Conservation (phyloP, 2,113 vertebrate species). For the Ceyx melanurus region DNA sequence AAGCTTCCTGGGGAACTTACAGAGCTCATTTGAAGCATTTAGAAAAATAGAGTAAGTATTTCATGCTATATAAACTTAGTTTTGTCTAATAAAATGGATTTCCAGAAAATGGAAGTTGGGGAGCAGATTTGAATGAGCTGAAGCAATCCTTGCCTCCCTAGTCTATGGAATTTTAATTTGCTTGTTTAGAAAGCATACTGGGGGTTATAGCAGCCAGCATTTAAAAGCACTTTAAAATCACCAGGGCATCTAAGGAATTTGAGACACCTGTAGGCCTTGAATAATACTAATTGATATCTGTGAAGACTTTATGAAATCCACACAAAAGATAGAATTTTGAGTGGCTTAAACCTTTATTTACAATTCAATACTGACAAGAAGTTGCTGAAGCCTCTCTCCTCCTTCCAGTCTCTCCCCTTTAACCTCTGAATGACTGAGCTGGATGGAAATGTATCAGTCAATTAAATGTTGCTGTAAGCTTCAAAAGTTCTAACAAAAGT, state of each 20-base stretch:
- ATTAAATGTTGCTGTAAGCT: neutral
- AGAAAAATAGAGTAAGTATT: neutral
- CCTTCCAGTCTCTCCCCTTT: neutral
- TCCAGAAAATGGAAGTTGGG: neutral
- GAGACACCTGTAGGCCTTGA: conserved; percentile 21
- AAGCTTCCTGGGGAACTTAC: neutral
- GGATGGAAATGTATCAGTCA: neutral
- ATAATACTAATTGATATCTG: conserved; percentile 42
- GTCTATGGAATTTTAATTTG: conserved; percentile 22
- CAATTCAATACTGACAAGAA: neutral
- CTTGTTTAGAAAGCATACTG: neutral
- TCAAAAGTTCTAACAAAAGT: neutral
- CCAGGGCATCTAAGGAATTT: neutral
- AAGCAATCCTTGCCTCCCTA: neutral
- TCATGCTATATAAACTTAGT: neutral
- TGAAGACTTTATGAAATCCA: conserved; percentile 29
- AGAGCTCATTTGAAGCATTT: neutral
- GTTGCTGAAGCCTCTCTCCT: neutral
- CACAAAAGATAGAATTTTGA: conserved; percentile 54
- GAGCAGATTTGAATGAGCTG: neutral
- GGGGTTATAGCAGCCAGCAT: neutral
- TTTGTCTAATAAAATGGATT: neutral
- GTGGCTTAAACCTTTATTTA: conserved; percentile 43
- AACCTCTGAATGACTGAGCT: conserved; percentile 3
- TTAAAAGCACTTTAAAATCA: conserved; percentile 25